A percentile compares a stretch with the other conserved stretches of the same genome.
Evolutionary conservation across 2,113 vertebrate genomes (phyloP).

Genomic region (Holacanthus passer): DNA sequence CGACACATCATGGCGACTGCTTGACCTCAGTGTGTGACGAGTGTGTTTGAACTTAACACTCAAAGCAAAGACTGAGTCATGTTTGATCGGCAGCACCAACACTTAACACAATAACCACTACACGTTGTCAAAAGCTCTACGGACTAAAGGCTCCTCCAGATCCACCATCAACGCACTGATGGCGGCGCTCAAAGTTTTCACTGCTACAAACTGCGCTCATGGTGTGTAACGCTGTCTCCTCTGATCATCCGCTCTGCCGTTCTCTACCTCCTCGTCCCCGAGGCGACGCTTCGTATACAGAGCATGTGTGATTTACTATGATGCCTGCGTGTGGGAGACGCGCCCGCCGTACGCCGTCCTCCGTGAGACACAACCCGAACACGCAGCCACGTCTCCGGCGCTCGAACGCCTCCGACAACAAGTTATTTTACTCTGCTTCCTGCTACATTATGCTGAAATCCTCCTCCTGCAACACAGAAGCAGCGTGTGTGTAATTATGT

Average conservation of each 20-base stretch:
- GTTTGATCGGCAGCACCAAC: not conserved
- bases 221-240: conserved; percentile 5
- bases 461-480: conserved; percentile 10
- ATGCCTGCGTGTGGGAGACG: conserved; percentile 29
- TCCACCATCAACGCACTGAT: not conserved
- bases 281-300: conserved; percentile 21
- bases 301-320: conserved; percentile 30
- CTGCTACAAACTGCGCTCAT: not conserved
- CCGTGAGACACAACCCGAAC: not conserved
- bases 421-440: conserved; percentile 27
- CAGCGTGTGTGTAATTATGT: conserved; percentile 43
- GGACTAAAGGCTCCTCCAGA: not conserved
- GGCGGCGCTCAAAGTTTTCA: not conserved
- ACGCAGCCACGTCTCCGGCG: not conserved
- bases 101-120: conserved; percentile 4
- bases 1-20: not conserved
- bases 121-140: conserved; percentile 33
- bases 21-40: conserved; percentile 37
- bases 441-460: conserved; percentile 34
- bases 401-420: conserved; percentile 5
- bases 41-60: conserved; percentile 24
- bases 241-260: conserved; percentile 57
- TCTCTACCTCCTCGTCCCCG: conserved; percentile 25
- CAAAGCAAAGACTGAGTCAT: conserved; percentile 33
- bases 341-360: conserved; percentile 1